Base-by-base conservation (phyloP, 2,888 invertebrate species). In the Nephrotoma guestfalica region DNA sequence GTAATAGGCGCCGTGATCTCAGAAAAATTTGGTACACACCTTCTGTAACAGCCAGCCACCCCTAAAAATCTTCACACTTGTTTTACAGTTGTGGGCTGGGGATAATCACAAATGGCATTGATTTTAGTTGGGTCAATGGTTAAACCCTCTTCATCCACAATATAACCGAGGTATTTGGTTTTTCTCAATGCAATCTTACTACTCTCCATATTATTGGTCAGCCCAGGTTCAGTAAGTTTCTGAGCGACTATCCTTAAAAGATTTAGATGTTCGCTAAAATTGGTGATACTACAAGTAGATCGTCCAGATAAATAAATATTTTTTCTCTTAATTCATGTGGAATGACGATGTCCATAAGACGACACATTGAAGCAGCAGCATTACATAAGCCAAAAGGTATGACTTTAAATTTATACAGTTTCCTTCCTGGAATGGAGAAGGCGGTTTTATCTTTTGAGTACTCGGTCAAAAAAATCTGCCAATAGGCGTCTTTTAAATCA, bases 341-440 rank as follows among this genome's bases (percentile, higher is more conserved):
- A 2, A 88, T 87, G 0, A 89, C 87, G n/a, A 87, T 87, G 86
- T 89, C 88, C 86, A 89, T 87, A 13, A 89, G 83, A 2, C 88
- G 85, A 86, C 88, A 89, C 6, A 88, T n/a, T 1, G 87, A 51
- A 41, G 88, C 87, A 0, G 88, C 86, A 3, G 85, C 41, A 85
- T 85, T 85, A n/a, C n/a, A 13, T 30, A 85, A 41, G 11, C 87
- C 88, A 57, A 88, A 88, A 6, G 88, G 88, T 88, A 88, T 87
- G 0, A 87, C 87, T 0, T 18, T 86, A 18, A 86, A 88, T 41
- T 85, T 41, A 43, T 18, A 85, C n/a, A n/a, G n/a, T n/a, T n/a
- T n/a, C n/a, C n/a, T n/a, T n/a, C n/a, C n/a, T n/a, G n/a, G n/a
- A n/a, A n/a, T n/a, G n/a, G n/a, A n/a, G n/a, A n/a, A n/a, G n/a